phyloP scores from a whole-genome alignment of 2,113 vertebrate species.

The Ctenomys sociabilis region DNA sequence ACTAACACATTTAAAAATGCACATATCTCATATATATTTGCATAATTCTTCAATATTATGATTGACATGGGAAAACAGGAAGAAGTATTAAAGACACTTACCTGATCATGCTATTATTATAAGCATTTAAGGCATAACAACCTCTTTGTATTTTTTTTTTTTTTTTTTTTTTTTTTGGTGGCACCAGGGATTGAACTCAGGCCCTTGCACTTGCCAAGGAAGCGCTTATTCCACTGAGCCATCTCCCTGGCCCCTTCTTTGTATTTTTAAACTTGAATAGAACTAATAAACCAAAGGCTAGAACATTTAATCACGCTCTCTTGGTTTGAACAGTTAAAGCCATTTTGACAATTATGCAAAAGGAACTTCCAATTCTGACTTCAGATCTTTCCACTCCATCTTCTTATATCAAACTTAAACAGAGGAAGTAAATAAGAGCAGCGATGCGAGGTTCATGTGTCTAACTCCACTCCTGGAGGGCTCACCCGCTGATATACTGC shows the following conservation, averaged over 20 bases:
- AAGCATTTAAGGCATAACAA: neutral
- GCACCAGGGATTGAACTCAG: no score
- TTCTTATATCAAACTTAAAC: conserved; percentile 57
- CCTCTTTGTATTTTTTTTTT: neutral
- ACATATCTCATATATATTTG: neutral
- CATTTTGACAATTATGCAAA: conserved; percentile 32
- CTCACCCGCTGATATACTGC: conserved; percentile 58
- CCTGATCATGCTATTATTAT: neutral
- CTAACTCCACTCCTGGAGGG: conserved; percentile 8
- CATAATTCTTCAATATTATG: neutral
- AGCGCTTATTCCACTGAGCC: no score
- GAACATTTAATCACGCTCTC: neutral
- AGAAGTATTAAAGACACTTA: neutral
- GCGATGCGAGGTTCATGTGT: neutral
- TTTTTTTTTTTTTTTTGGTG: no score
- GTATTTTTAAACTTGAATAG: neutral
- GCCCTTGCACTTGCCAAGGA: no score
- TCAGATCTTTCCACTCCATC: neutral
- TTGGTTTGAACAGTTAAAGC: neutral
- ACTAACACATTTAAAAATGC: neutral
- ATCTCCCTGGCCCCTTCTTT: no score
- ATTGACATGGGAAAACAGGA: neutral
- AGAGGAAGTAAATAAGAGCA: conserved; percentile 68
- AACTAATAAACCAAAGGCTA: neutral
- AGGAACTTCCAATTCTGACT: neutral